Evolutionary conservation across 2,113 vertebrate genomes (phyloP).

Genomic region (Pollimyrus isidori): DNA sequence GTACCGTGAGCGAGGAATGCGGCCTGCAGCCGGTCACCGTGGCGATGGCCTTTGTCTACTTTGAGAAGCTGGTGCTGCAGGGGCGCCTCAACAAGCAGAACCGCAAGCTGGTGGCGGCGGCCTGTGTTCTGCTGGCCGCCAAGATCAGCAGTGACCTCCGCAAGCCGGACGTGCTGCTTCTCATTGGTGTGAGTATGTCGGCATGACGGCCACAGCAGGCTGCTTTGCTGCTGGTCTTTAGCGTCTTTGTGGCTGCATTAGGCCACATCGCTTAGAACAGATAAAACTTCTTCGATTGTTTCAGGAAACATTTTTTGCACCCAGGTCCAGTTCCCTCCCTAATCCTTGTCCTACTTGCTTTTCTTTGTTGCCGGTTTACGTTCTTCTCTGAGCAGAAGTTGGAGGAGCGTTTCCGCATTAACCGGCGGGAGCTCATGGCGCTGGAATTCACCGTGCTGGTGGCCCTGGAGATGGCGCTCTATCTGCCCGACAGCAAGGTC

Average conservation of each 20-base stretch:
- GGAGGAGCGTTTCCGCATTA: constrained; percentile 92
- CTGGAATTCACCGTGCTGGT: constrained; percentile 93
- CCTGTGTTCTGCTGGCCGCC: constrained; percentile 88
- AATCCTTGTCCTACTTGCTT: background rate
- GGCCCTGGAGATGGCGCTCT: constrained; percentile 93
- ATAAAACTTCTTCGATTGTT: background rate
- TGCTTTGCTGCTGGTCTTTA: background rate
- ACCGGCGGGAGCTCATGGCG: constrained; percentile 81
- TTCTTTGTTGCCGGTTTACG: background rate
- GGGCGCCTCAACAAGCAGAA: constrained; percentile 95
- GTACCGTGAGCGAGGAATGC: constrained; percentile 80
- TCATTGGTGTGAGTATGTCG: constrained; percentile 81
- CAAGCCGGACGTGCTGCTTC: constrained; percentile 85
- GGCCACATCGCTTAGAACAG: background rate
- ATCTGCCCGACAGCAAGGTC: constrained; percentile 89
- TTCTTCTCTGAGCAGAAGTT: constrained; percentile 67
- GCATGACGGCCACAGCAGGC: background rate
- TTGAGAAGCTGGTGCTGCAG: constrained; percentile 95
- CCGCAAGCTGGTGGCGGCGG: constrained; percentile 89
- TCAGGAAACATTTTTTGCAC: background rate
- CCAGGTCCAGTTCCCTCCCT: background rate
- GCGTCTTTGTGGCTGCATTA: background rate
- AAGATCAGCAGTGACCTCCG: constrained; percentile 97
- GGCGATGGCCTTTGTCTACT: constrained; percentile 97
- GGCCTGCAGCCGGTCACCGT: constrained; percentile 84